Conservation (phyloP, 2,113 vertebrate species). For the Blennius ocellaris region DNA sequence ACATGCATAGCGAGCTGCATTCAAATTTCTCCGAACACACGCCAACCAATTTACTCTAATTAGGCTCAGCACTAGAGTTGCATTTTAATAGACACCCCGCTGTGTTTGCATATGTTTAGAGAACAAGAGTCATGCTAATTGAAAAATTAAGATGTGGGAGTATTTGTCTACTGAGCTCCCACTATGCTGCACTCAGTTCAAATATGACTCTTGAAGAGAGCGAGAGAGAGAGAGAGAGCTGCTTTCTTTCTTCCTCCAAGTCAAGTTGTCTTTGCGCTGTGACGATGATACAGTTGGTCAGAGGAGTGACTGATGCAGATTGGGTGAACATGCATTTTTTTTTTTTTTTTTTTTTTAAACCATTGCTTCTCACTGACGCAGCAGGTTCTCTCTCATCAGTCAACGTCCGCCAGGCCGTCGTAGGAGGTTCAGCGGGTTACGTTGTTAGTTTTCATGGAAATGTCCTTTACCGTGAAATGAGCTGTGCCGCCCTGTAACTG, state of each 20-base stretch:
- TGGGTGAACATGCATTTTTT: neutral
- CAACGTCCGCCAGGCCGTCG: slow-evolving; percentile 44
- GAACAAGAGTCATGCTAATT: slow-evolving; percentile 85
- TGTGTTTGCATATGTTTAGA: slow-evolving; percentile 87
- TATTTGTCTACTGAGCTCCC: slow-evolving; percentile 75
- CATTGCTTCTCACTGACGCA: slow-evolving; percentile 10
- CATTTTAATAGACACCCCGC: slow-evolving; percentile 83
- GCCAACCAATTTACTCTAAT: slow-evolving; percentile 84
- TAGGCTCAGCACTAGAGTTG: slow-evolving; percentile 83
- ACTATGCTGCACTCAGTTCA: slow-evolving; percentile 66
- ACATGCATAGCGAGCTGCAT: slow-evolving; percentile 70
- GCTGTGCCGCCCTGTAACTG: slow-evolving; percentile 21
- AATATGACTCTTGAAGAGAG: slow-evolving; percentile 64
- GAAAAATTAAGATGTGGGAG: slow-evolving; percentile 85
- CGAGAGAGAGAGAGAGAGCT: neutral
- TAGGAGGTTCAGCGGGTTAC: slow-evolving; percentile 19
- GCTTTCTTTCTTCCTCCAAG: slow-evolving; percentile 14
- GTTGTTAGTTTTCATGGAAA: slow-evolving; percentile 49
- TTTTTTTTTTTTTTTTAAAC: no score
- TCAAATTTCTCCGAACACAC: slow-evolving; percentile 78
- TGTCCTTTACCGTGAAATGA: slow-evolving; percentile 25
- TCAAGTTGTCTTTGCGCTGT: slow-evolving; percentile 9
- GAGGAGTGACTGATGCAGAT: neutral
- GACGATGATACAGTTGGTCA: slow-evolving; percentile 1
- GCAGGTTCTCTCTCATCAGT: slow-evolving; percentile 33